Evolutionary conservation across 1,140 invertebrate species (phyloP), one percentile per base, ranked within the genome.

Genomic region (Sitodiplosis mosellana): DNA sequence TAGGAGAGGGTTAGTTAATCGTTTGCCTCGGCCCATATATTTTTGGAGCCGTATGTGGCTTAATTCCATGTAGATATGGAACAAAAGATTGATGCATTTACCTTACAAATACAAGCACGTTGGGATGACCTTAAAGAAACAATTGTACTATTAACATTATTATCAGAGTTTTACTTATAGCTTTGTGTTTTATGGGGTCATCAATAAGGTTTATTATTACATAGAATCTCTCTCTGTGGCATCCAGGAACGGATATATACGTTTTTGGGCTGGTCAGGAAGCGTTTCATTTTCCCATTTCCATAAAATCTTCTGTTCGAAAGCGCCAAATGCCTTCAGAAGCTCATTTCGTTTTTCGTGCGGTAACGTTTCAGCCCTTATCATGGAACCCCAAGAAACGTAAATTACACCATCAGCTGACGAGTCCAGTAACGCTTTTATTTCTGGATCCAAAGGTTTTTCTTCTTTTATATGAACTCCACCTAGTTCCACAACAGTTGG

Each of bases 311-410:
- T 66, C 47, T 80, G 72, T 27, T 74, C 71, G 1, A 82, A 53
- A 33, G 70, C 59, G 1, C 69, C 57, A 50, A 82, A 78, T 2
- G 71, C 72, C 15, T 66, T 68, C 11, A 81, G 55, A 45, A 86
- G 71, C 6, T 64, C 70, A 54, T 75, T 56, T 0, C 76, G 51
- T 50, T 73, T 71, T 4, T 72, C 65, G 6, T 68, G 55, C 0
- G 78, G 69, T 54, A 85, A 67, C 0, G 71, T 69, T 19, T 75
- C 70, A 48, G 73, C 71, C 47, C 71, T 73, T 19, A 81, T 62
- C 59, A 77, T 72, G 3, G 80, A 78, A 17, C 82, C 82, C 54
- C 84, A 72, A 51, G 76, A 80, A 52, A 85, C 78, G 48, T 77
- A 77, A 33, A 85, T 71, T 2, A 81, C 74, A 1, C 81, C 81